Evolutionary conservation across 1,140 invertebrate genomes (phyloP), one percentile per base, ranked within the genome.

Genomic region (Megathymus violae): DNA sequence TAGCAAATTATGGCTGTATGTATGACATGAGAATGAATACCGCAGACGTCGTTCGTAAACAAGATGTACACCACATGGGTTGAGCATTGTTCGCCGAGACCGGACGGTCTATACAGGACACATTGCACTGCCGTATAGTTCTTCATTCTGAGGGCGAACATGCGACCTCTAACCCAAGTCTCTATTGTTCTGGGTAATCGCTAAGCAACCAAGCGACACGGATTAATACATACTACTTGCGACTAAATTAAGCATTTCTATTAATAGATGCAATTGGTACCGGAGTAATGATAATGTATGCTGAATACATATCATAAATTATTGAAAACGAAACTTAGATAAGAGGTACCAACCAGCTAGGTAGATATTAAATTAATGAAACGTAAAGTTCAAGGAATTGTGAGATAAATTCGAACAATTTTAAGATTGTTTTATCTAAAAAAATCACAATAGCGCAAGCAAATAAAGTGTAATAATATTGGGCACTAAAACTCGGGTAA

Each of bases 101-200:
- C 67, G 66, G 63, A 56, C 44, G 62, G 60, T 38, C 59, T 34
- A 71, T 75, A 77, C 61, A 68, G 31, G 27, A 41, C 51, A 54
- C 38, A 54, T 27, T 16, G 43, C 38, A 43, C 15, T 31, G 38
- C 22, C 19, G 38, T 54, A 41, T 36, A 15, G 15, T 25, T n/a
- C 19, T 22, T 69, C 61, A 73, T 83, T 80, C 74, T 84, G 78
- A 81, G 77, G 79, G 77, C 79, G 78, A 67, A 64, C 60, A 69
- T 74, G 62, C 74, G 77, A 89, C 82, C 84, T 78, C 74, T 76
- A 79, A 79, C 82, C 77, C 81, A 76, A 56, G 77, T 78, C 69
- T 74, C 76, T 73, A 85, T 86, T 86, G 82, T 88, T 71, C n/a
- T n/a, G n/a, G n/a, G n/a, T n/a, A n/a, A 88, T 84, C 69, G 51